Base-by-base conservation (phyloP, 2,797 vertebrate genomes). In the Limosa lapponica region DNA sequence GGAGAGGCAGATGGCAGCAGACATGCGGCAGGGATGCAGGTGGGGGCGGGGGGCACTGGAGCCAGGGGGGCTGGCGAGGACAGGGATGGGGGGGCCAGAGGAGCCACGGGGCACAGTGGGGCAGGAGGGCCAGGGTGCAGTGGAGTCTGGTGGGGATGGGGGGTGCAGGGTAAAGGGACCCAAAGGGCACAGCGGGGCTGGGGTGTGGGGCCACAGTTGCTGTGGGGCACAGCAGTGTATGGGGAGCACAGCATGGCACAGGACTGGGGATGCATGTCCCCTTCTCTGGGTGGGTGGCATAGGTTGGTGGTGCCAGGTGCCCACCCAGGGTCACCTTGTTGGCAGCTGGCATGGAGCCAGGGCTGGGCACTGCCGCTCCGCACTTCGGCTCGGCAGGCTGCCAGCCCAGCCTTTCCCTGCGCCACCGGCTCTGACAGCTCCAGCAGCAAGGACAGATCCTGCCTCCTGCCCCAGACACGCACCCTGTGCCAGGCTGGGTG, bases 1-100 rank as follows among this genome's bases (percentile, higher is more conserved):
- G 70, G 95, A 96, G 86, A 93, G 89, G 94, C 94, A 94, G 95
- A 96, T 95, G 95, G 96, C 95, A 94, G 92, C 83, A 94, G 96
- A 89, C 96, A 91, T 61, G 91, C 23, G 43, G 74, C 75, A 82
- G 77, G 72, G 79, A 69, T 91, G 88, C 30, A 41, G 44, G 73
- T 66, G 91, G 80, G 62, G 59, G 67, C 0, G 36, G 65, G 23
- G 61, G 82, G 36, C 34, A 67, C 5, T 4, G 52, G 43, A 75
- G 41, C n/a, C 51, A 43, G 55, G n/a, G 41, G 23, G 62, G 27
- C 57, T 22, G 16, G 54, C 8, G 27, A 90, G 72, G 67, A 95
- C 46, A 36, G 25, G 24, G 4, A 0, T 8, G 14, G 16, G 52
- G 30, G 30, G 11, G 52, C 0, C 8, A 7, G 27, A 17, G 25